Conservation (phyloP, 2,888 invertebrate genomes). For the Strigamia maritima region DNA sequence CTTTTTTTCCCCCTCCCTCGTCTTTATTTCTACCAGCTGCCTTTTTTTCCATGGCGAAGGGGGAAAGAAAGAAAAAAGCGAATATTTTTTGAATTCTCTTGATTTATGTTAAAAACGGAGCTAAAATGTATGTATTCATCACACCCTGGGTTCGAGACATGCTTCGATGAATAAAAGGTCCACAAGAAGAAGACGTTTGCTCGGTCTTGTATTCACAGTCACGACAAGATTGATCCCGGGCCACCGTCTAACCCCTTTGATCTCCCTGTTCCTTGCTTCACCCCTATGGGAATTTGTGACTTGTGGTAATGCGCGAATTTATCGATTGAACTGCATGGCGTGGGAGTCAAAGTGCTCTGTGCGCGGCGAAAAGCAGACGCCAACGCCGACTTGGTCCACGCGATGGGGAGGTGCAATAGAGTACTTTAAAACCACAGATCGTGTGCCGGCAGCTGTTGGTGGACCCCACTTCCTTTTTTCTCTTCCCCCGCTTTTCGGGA, state of each 20-base stretch:
- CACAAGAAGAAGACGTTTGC: background rate
- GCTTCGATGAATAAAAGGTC: conserved; percentile 13
- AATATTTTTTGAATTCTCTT: background rate
- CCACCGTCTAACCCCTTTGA: conserved; percentile 13
- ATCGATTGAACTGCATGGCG: conserved; percentile 16
- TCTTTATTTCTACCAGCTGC: conserved; percentile 15
- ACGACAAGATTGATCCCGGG: conserved; percentile 23
- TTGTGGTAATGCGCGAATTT: conserved; percentile 23
- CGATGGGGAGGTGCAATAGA: background rate
- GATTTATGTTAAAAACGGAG: conserved; percentile 5
- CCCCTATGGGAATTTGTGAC: conserved; percentile 20
- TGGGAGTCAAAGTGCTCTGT: conserved; percentile 1
- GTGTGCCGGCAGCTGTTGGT: conserved; percentile 23
- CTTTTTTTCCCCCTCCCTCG: background rate
- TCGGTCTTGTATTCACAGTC: conserved; percentile 23
- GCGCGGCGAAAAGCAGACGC: background rate
- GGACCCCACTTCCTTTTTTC: conserved; percentile 2
- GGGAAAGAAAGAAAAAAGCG: conserved; percentile 1
- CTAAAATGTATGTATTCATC: conserved; percentile 16
- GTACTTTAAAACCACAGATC: conserved; percentile 19
- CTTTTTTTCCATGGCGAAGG: conserved; percentile 1
- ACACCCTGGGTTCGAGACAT: background rate
- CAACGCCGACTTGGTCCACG: background rate
- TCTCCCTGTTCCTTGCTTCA: conserved; percentile 16
- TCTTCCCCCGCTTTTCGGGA: background rate